These are phyloP conservation scores for Desmophyllum pertusum DNA, from an alignment of 92 coral and sea anemone species.

Conservation along the genomic window DNA sequence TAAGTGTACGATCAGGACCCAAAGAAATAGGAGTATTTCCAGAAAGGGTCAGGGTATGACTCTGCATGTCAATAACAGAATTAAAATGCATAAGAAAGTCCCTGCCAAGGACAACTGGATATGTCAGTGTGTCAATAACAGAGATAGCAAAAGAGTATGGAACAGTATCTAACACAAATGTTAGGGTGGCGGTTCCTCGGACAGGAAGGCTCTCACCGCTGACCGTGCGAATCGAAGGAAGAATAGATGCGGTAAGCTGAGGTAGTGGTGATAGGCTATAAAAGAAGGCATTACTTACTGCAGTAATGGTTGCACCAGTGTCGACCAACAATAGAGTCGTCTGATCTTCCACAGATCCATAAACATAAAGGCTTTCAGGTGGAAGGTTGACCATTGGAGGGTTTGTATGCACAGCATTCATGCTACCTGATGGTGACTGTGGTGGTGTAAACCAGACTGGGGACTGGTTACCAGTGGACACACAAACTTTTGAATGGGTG, in stretches of 20 bases:
- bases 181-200: slow-evolving; percentile 1
- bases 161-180: background rate
- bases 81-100: slow-evolving; percentile 42
- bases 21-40: background rate
- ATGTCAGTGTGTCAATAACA: slow-evolving; percentile 2
- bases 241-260: no score
- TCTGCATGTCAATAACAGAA: slow-evolving; percentile 20
- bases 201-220: slow-evolving; percentile 47
- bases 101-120: slow-evolving; percentile 51
- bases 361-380: background rate
- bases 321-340: background rate
- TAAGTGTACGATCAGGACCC: background rate
- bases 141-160: slow-evolving; percentile 12
- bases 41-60: background rate
- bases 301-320: no score
- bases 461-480: no score
- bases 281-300: no score
- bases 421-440: background rate
- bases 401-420: background rate
- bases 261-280: no score
- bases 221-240: slow-evolving; percentile 32
- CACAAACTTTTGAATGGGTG: no score
- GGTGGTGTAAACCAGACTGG: background rate
- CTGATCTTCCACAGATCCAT: background rate
- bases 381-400: background rate